Percentiles rank a stretch among this genome's conserved stretches.
Conservation (phyloP, 1,140 invertebrate genomes). For the Cotesia vestalis region DNA sequence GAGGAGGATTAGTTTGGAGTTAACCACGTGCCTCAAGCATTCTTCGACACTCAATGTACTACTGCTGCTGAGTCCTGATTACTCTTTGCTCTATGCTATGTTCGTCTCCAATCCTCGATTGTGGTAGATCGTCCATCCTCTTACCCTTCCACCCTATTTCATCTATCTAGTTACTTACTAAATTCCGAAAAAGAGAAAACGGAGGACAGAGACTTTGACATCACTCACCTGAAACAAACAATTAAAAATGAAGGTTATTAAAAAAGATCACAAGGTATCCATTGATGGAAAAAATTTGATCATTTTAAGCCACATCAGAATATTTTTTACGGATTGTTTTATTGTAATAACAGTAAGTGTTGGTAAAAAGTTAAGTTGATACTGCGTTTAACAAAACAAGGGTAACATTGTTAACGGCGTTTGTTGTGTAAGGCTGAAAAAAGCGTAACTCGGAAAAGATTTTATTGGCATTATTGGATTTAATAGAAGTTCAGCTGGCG, state of each 20-base stretch:
- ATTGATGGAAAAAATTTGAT: too few species aligned
- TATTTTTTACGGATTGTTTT: too few species aligned
- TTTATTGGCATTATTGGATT: slow-evolving; percentile 33
- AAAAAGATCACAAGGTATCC: too few species aligned
- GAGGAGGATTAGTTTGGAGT: slow-evolving; percentile 25
- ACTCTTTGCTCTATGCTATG: too few species aligned
- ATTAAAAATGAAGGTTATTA: background rate
- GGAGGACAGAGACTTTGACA: background rate
- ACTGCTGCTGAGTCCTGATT: background rate
- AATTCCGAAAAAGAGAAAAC: too few species aligned
- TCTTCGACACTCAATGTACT: background rate
- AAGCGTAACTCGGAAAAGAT: slow-evolving; percentile 5
- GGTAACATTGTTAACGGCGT: background rate
- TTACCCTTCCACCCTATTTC: background rate
- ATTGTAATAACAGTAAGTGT: too few species aligned
- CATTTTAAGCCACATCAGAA: too few species aligned
- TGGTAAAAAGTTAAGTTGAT: too few species aligned
- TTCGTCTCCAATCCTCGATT: too few species aligned
- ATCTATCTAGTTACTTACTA: too few species aligned
- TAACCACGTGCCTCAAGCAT: slow-evolving; percentile 15
- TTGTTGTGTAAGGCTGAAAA: background rate
- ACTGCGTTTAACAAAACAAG: too few species aligned
- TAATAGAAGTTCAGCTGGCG: background rate
- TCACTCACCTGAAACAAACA: slow-evolving; percentile 16
- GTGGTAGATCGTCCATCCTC: background rate